Percentiles rank a stretch among this genome's conserved stretches.
phyloP scores from a whole-genome alignment of 2,113 vertebrate genomes.

The Austrofundulus limnaeus region DNA sequence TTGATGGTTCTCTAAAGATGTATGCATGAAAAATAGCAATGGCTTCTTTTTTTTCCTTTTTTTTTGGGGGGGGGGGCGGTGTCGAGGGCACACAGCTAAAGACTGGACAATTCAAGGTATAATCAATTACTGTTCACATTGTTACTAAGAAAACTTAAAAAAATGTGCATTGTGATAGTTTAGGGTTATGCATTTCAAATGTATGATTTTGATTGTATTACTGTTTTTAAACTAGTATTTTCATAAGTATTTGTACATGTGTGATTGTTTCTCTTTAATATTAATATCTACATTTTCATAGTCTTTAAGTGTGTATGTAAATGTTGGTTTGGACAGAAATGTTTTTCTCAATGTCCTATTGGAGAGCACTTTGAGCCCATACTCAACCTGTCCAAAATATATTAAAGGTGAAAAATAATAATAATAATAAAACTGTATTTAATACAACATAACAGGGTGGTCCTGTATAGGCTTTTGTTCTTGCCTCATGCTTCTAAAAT shows the following conservation, averaged over 20 bases:
- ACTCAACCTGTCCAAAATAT: slow-evolving; percentile 41
- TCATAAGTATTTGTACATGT: not conserved
- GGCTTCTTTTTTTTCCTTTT: slow-evolving; percentile 30
- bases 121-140: slow-evolving; percentile 3
- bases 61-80: slow-evolving; percentile 25
- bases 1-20: slow-evolving; percentile 50
- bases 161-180: not conserved
- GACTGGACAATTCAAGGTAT: slow-evolving; percentile 1
- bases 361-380: slow-evolving; percentile 46
- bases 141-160: not conserved
- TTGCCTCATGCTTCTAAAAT: slow-evolving; percentile 59
- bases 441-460: slow-evolving; percentile 51
- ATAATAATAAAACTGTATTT: too few relatives aligned
- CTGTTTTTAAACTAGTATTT: not conserved
- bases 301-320: not conserved
- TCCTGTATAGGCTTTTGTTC: slow-evolving; percentile 60
- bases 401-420: slow-evolving; percentile 51
- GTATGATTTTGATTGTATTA: not conserved
- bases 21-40: slow-evolving; percentile 42
- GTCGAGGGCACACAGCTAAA: slow-evolving; percentile 39
- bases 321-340: not conserved
- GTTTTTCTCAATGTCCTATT: slow-evolving; percentile 51
- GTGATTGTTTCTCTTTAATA: slow-evolving; percentile 40
- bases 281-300: slow-evolving; percentile 41
- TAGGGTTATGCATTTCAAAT: not conserved